Evolutionary conservation across 1,140 invertebrate species (phyloP).

Genomic region (Panagrolaimus sp.): DNA sequence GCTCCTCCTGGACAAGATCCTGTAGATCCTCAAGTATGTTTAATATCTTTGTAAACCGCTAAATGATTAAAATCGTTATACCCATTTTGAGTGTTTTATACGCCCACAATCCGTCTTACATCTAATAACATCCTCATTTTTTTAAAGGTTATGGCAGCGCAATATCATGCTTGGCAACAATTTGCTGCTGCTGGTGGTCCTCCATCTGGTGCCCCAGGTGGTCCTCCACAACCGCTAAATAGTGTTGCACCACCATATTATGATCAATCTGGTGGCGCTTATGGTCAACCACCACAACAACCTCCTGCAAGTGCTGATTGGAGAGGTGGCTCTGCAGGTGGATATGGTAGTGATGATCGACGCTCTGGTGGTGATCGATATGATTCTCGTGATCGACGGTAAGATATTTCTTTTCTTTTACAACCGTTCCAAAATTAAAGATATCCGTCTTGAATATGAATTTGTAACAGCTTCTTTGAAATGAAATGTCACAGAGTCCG

Average conservation of each 20-base stretch:
- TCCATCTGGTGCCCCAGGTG: background rate
- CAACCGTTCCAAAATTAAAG: background rate
- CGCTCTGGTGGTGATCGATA: background rate
- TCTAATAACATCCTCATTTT: no score
- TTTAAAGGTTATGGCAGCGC: no score
- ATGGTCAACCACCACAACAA: background rate
- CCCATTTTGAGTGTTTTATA: no score
- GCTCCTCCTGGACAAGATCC: background rate
- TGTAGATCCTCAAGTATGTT: background rate
- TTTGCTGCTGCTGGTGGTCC: background rate
- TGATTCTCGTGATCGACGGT: constrained; percentile 6
- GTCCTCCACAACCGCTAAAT: background rate
- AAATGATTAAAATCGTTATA: no score
- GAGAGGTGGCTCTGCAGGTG: background rate
- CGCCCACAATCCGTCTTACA: no score
- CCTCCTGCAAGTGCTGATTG: background rate
- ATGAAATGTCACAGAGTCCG: no score
- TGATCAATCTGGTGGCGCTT: background rate
- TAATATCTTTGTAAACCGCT: no score
- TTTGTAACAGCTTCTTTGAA: no score
- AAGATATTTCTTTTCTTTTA: background rate
- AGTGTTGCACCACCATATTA: background rate
- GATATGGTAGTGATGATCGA: background rate
- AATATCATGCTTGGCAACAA: constrained; percentile 10
- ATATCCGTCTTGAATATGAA: no score